Conservation (phyloP, 2,797 vertebrate genomes). For the Microchirus variegatus region DNA sequence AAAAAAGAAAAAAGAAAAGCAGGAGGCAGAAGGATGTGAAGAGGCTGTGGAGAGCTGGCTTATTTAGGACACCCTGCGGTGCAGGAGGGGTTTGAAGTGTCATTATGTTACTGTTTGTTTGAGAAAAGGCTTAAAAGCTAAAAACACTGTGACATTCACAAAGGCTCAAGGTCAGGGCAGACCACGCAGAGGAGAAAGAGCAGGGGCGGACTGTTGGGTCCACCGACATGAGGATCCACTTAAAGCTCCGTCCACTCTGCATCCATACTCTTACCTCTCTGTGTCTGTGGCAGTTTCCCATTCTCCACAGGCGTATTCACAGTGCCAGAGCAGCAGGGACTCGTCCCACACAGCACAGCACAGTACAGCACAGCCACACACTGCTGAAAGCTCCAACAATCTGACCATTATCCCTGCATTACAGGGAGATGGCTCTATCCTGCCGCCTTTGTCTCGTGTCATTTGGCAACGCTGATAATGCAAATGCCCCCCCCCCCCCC, state of each 20-base stretch:
- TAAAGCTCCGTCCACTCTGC: conserved; percentile 51
- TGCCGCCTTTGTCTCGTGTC: conserved; percentile 72
- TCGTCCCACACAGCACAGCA: conserved; percentile 42
- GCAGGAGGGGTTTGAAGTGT: conserved; percentile 82
- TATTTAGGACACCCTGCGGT: conserved; percentile 75
- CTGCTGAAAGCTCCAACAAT: conserved; percentile 58
- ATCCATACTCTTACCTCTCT: conserved; percentile 54
- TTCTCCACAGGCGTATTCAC: conserved; percentile 57
- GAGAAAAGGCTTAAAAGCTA: conserved; percentile 79
- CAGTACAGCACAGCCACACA: conserved; percentile 28
- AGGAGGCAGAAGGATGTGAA: conserved; percentile 53
- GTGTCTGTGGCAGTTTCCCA: conserved; percentile 50
- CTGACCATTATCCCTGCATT: conserved; percentile 69
- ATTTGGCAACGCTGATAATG: conserved; percentile 76
- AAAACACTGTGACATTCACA: conserved; percentile 77
- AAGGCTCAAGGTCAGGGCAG: conserved; percentile 75
- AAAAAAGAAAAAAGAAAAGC: conserved; percentile 29
- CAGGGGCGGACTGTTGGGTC: conserved; percentile 47
- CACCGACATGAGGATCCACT: conserved; percentile 76
- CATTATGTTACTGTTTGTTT: conserved; percentile 86
- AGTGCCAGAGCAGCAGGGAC: conserved; percentile 68
- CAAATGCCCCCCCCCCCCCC: conserved; percentile 27
- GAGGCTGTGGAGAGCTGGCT: conserved; percentile 57
- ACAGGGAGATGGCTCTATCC: conserved; percentile 71
- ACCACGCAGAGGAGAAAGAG: conserved; percentile 34